phyloP scores from a whole-genome alignment of 2,797 vertebrate genomes.

The Orientallactaga sibirica region DNA sequence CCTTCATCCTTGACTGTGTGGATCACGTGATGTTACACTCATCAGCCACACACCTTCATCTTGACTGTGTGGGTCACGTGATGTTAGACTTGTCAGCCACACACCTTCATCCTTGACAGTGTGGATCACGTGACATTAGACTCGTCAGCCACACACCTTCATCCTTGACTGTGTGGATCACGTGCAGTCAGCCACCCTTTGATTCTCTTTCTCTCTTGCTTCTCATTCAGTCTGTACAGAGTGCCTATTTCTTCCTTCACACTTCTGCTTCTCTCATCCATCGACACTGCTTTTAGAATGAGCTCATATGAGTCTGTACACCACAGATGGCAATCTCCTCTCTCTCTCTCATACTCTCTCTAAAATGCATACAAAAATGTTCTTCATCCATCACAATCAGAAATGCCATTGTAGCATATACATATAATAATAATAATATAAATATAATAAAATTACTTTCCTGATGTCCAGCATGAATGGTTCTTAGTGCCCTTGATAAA shows the following conservation, averaged over 20 bases:
- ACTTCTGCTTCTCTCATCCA: background rate
- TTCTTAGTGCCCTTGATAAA: background rate
- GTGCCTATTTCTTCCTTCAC: background rate
- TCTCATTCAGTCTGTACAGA: background rate
- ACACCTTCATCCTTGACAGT: background rate
- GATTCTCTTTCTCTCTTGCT: background rate
- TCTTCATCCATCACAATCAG: background rate
- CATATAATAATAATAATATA: background rate
- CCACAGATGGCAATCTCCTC: background rate
- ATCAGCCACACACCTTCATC: no score
- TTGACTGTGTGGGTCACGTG: no score
- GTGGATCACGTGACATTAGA: background rate
- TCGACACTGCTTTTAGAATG: background rate
- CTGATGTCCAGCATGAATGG: background rate
- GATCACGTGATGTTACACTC: no score
- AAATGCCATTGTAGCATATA: background rate
- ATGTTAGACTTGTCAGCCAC: no score
- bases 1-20: background rate
- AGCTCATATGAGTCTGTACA: no score
- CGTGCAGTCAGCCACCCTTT: background rate
- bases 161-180: background rate
- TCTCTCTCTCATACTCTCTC: background rate
- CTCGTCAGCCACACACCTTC: background rate
- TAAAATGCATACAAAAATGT: background rate
- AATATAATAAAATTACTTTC: background rate